Base-by-base conservation (phyloP, 2,113 vertebrate species). In the Oncorhynchus kisutch region DNA sequence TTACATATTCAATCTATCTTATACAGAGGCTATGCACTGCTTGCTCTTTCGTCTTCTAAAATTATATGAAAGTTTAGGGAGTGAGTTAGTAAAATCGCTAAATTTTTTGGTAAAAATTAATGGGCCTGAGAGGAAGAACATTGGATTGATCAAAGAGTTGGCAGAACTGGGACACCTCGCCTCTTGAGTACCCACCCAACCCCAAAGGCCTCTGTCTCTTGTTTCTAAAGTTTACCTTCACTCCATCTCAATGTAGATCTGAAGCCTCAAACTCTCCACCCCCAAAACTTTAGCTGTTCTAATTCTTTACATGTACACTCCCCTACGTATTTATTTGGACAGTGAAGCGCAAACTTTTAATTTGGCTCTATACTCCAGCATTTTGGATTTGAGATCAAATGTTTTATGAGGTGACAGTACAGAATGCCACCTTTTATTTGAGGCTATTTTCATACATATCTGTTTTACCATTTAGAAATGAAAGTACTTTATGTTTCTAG, bases 231-330 rank as follows among this genome's bases (percentile, higher is more conserved):
- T 71, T 62, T 67, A 76, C 51, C 4, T 71, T 49, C 20, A 39
- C 74, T 60, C 31, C 74, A 70, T 78, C 65, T 67, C 24, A 14
- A 67, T 25, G 24, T 66, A 79, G 77, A 85, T 77, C 39, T 45
- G 8, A 45, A 45, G 39, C 9, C 39, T 45, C 39, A 45, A 45
- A 45, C 39, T 45, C 34, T 39, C 60, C 76, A 65, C 62, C 68
- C 65, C n/a, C 54, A 57, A 57, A 57, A 57, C 51, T 5, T 11
- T 57, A 16, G 18, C 51, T 1, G 8, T 39, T 31, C 75, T 78
- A 75, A 68, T 76, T 80, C 34, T 73, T 18, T 74, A 72, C 54
- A 75, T 45, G 39, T 45, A 45, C 39, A 45, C 39, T 39, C 39
- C 39, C 39, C 39, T 45, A 2, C 7, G 39, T 45, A 45, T 2